Conservation (phyloP, 2,113 vertebrate species). For the Platichthys stellatus region DNA sequence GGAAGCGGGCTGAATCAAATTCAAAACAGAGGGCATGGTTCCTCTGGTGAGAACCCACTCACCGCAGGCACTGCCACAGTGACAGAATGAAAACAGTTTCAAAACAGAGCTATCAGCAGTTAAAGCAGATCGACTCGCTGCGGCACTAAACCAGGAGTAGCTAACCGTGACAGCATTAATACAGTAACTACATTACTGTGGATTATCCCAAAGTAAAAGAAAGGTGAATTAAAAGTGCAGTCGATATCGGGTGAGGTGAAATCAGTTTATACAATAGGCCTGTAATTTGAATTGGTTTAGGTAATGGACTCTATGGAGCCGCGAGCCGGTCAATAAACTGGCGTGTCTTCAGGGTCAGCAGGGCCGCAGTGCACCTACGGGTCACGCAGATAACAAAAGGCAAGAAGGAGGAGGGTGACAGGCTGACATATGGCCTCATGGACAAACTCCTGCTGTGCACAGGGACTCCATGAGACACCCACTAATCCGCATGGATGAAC, state of each 20-base stretch:
- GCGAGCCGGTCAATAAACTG: conserved; percentile 70
- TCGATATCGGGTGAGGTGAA: conserved; percentile 48
- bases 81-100: conserved; percentile 33
- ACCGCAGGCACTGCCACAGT: conserved; percentile 30
- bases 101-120: conserved; percentile 22
- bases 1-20: conserved; percentile 41
- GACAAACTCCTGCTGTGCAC: conserved; percentile 66
- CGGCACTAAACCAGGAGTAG: conserved; percentile 11
- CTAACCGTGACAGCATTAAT: conserved; percentile 14
- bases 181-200: conserved; percentile 21
- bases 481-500: conserved; percentile 71
- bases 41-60: conserved; percentile 45
- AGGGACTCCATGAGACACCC: conserved; percentile 48
- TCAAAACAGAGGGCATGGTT: conserved; percentile 38
- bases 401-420: conserved; percentile 55
- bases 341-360: conserved; percentile 66
- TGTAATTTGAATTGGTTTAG: conserved; percentile 71
- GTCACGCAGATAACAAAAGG: conserved; percentile 76
- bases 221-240: conserved; percentile 44
- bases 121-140: conserved; percentile 20
- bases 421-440: conserved; percentile 76
- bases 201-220: conserved; percentile 28
- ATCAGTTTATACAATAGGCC: conserved; percentile 46
- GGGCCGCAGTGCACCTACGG: conserved; percentile 57
- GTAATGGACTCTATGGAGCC: conserved; percentile 74